Evolutionary conservation across 2,888 invertebrate species (phyloP).

Genomic region (Mimachlamys varia): DNA sequence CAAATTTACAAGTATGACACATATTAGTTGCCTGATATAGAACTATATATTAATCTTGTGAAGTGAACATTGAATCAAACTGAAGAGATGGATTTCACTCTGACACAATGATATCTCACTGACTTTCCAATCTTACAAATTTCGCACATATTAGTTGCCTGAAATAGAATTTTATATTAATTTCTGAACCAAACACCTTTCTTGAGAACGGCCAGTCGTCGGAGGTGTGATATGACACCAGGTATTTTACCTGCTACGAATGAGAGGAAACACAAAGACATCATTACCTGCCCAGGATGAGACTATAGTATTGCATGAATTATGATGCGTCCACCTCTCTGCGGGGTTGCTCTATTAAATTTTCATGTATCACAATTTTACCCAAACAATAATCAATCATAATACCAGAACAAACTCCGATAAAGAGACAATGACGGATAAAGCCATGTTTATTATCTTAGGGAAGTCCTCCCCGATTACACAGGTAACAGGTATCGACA

Average conservation of each 20-base stretch:
- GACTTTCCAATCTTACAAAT: no score
- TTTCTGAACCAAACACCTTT: neutral
- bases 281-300: neutral
- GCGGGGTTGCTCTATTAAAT: neutral
- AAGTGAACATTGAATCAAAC: no score
- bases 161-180: neutral
- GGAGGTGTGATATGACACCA: neutral
- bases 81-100: no score
- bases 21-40: no score
- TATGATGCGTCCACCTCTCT: conserved; percentile 1
- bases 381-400: neutral
- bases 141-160: no score
- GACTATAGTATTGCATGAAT: neutral
- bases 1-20: no score
- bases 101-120: no score
- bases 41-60: no score
- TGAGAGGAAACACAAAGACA: conserved; percentile 6
- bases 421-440: conserved; percentile 26
- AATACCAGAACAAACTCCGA: neutral
- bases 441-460: neutral
- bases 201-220: neutral
- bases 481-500: neutral
- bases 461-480: neutral
- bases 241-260: neutral
- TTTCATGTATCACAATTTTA: conserved; percentile 21